phyloP scores from a whole-genome alignment of 1,140 invertebrate genomes.

The Oreohelix idahoensis region DNA sequence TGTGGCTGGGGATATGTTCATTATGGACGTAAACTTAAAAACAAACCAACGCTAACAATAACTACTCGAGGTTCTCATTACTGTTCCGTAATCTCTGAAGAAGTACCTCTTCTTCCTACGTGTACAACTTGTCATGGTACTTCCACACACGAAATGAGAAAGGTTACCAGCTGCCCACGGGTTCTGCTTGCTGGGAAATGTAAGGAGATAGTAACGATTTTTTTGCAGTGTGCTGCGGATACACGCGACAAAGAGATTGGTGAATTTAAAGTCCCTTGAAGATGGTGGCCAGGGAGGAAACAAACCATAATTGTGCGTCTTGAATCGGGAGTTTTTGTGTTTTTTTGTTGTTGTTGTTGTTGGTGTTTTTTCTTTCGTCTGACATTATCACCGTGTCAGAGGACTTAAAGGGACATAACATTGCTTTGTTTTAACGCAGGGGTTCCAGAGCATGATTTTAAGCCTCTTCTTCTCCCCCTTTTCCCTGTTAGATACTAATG shows the following conservation, averaged over 20 bases:
- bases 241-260: neutral
- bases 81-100: neutral
- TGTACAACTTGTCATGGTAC: neutral
- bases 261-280: neutral
- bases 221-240: neutral
- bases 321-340: too few species aligned
- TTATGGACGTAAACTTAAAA: neutral
- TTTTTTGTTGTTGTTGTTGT: too few species aligned
- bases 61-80: neutral
- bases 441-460: too few species aligned
- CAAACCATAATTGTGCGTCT: too few species aligned
- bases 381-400: too few species aligned
- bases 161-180: neutral
- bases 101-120: neutral
- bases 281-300: too few species aligned
- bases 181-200: neutral
- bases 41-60: neutral
- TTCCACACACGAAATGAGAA: neutral
- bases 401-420: too few species aligned
- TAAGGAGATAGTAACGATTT: neutral
- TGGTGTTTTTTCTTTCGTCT: too few species aligned
- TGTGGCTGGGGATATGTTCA: too few species aligned
- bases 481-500: too few species aligned
- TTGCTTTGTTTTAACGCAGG: too few species aligned
- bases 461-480: too few species aligned